Evolutionary conservation across 2,797 vertebrate species (phyloP), one percentile per base, ranked within the genome.

Genomic region (Botia kubotai): DNA sequence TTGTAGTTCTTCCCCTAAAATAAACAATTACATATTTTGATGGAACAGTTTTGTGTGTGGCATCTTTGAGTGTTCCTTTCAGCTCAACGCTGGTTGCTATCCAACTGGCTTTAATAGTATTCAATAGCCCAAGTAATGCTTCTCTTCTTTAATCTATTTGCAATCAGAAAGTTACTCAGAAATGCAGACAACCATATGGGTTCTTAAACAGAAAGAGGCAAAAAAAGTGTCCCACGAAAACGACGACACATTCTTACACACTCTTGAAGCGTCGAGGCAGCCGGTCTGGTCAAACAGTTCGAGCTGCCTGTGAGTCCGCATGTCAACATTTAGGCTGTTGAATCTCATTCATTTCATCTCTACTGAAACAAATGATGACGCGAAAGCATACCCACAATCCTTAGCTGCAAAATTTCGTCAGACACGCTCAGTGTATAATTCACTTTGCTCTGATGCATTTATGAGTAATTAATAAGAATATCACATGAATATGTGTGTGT

Each of bases 181-280:
- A 80, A 80, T 74, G 78, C 71, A 80, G 63, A 80, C 78, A 68
- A 80, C 78, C 71, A 0, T 57, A 57, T 62, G 63, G 69, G 26
- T 39, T 53, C 52, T 77, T 8, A 8, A 77, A 77, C 52, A 57
- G 17, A 80, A 58, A 74, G n/a, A 74, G 17, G 50, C 62, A 50
- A 73, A 73, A 11, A 74, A 74, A 58, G 29, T 72, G 62, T 68
- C 71, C 52, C 78, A 80, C 78, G 50, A 73, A 66, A 57, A 68
- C 62, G 11, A 80, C 78, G n/a, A 73, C 71, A 74, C 68, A 53
- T 72, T 78, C 76, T 69, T 78, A 23, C 72, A 26, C 58, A 80
- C 78, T 80, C 78, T 26, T 36, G 50, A 80, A 73, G 70, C 78
- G 53, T 71, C 36, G 36, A 73, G 78, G 36, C 71, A 58, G 78